Evolutionary conservation across 2,888 invertebrate species (phyloP).

Genomic region (Clepsis dumicolana): DNA sequence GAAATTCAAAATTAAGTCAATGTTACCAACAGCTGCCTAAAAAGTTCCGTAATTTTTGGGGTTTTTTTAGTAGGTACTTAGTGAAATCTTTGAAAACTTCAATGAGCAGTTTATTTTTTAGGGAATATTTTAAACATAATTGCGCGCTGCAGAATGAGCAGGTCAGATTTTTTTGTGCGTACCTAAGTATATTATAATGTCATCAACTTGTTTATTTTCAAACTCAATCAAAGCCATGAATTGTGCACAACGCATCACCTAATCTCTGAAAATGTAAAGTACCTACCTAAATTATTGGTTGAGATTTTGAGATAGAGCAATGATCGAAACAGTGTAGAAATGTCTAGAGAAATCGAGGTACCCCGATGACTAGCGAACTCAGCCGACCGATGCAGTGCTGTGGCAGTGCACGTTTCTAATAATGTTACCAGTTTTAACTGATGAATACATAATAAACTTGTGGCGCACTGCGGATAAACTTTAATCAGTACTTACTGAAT

Average conservation of each 20-base stretch:
- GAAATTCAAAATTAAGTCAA: constrained; percentile 8
- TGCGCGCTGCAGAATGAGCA: background rate
- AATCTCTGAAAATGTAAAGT: background rate
- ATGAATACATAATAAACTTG: background rate
- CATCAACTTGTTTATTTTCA: background rate
- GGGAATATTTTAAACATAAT: background rate
- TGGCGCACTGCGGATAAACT: background rate
- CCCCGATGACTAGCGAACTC: constrained; percentile 44
- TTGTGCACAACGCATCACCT: background rate
- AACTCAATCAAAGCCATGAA: background rate
- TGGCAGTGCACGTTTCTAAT: constrained; percentile 13
- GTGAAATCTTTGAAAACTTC: background rate
- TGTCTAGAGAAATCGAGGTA: constrained; percentile 45
- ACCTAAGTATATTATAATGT: background rate
- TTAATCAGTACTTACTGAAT: background rate
- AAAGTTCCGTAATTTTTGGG: background rate
- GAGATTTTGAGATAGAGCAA: constrained; percentile 29
- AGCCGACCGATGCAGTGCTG: constrained; percentile 1
- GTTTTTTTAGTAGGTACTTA: background rate
- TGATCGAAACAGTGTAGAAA: constrained; percentile 41
- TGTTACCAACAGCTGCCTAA: constrained; percentile 23
- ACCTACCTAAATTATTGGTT: no score
- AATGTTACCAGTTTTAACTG: constrained; percentile 26
- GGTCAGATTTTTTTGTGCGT: background rate
- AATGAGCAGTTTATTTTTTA: background rate